Evolutionary conservation across 2,113 vertebrate species (phyloP).

Genomic region (Neolamprologus brichardi): DNA sequence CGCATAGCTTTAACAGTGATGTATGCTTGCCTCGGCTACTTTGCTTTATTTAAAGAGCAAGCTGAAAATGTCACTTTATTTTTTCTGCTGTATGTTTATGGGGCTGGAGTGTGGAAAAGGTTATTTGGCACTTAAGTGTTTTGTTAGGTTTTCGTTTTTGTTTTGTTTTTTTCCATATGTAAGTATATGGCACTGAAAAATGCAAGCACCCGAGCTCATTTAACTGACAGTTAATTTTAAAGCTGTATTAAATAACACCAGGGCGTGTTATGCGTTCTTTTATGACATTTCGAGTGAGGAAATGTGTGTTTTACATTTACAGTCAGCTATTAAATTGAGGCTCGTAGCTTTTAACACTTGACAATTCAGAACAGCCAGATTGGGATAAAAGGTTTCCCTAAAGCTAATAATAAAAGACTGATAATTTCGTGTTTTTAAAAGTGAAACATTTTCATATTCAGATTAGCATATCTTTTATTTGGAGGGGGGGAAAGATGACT

Average conservation of each 20-base stretch:
- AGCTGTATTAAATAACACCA: neutral
- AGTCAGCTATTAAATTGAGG: neutral
- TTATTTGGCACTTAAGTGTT: neutral
- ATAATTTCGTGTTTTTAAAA: neutral
- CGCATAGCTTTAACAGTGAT: neutral
- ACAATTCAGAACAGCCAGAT: neutral
- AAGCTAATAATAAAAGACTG: neutral
- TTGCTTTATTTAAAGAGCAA: slow-evolving; percentile 1
- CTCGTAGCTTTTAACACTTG: neutral
- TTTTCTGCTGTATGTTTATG: neutral
- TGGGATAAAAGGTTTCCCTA: neutral
- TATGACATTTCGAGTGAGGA: neutral
- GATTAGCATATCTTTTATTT: neutral
- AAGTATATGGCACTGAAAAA: neutral
- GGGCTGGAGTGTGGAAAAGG: neutral
- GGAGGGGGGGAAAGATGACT: neutral
- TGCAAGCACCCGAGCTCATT: neutral
- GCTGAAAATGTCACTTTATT: neutral
- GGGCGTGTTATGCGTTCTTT: neutral
- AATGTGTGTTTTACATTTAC: neutral
- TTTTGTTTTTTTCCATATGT: neutral
- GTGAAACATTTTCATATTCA: neutral
- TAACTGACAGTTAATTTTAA: neutral
- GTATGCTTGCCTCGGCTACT: neutral
- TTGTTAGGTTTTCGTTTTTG: neutral